Evolutionary conservation across 2,888 invertebrate genomes (phyloP), one percentile per base, ranked within the genome.

Genomic region (Rosalia funebris): DNA sequence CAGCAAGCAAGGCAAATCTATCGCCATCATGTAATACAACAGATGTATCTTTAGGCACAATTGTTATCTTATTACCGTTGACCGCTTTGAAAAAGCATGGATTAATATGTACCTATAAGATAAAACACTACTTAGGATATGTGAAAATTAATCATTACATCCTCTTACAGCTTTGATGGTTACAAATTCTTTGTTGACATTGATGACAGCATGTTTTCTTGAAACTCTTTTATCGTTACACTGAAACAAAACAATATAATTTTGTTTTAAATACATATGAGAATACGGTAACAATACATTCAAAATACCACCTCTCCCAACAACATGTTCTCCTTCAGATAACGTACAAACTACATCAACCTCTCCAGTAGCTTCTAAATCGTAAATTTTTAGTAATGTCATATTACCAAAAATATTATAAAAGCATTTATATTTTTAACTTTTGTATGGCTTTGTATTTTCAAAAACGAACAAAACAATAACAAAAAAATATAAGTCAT

Each of bases 211-310:
- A 78, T 87, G 87, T 36, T 81, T 82, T 42, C 85, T 80, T 1
- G 86, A 86, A 36, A 86, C 82, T 64, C 84, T 79, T 70, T 83
- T 83, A 73, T 86, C 85, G 50, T 81, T 76, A 71, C 83, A 82
- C 85, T 86, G 74, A 58, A 74, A 76, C 57, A 60, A 46, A 58
- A 62, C n/a, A 53, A 62, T 46, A 32, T 14, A 53, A 45, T 1
- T 17, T 20, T 36, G 5, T 44, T 20, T 16, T 31, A 19, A 31
- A 25, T 19, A 10, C 11, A 5, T 25, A 5, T 25, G 9, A 25
- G 4, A 10, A 15, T 12, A 47, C 56, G 39, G 5, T 1, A 34
- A 37, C 48, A 62, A 9, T 60, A 55, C 63, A 63, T 17, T 66
- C 62, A 59, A 66, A 36, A n/a, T 42, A 57, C 46, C 62, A 31